A percentile compares a stretch with the other conserved stretches of the same genome.
Evolutionary conservation across 2,113 vertebrate species (phyloP).

Genomic region (Callorhinus ursinus): DNA sequence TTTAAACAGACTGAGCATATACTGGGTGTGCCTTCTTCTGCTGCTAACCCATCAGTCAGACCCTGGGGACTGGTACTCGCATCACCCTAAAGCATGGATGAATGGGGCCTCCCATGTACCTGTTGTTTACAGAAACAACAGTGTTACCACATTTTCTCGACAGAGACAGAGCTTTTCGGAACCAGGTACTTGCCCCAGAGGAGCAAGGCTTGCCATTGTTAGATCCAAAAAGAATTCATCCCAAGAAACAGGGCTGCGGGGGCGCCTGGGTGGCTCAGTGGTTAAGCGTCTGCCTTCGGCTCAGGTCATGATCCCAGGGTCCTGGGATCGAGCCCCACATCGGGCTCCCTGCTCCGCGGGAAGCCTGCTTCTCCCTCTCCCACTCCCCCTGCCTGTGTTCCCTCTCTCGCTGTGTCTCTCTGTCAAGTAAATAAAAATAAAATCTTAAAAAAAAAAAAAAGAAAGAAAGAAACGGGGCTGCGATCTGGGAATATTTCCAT

Average conservation of each 20-base stretch:
- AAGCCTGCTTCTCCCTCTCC: no score
- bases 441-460: no score
- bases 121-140: neutral
- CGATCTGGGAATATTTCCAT: rapidly evolving
- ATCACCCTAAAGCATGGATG: neutral
- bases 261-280: no score
- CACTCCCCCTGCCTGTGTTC: no score
- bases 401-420: no score
- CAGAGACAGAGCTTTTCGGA: neutral
- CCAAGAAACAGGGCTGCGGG: neutral
- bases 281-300: no score
- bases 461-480: no score
- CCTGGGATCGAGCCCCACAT: no score
- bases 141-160: neutral
- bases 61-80: rapidly evolving
- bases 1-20: neutral
- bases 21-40: neutral
- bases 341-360: no score
- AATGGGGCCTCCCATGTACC: neutral
- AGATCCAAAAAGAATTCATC: neutral
- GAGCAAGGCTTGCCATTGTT: neutral
- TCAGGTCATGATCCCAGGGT: no score
- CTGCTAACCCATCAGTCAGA: neutral
- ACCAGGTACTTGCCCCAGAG: neutral
- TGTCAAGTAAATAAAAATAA: no score